Evolutionary conservation across 92 coral and sea anemone species (phyloP).

Genomic region (Galaxea fascicularis): DNA sequence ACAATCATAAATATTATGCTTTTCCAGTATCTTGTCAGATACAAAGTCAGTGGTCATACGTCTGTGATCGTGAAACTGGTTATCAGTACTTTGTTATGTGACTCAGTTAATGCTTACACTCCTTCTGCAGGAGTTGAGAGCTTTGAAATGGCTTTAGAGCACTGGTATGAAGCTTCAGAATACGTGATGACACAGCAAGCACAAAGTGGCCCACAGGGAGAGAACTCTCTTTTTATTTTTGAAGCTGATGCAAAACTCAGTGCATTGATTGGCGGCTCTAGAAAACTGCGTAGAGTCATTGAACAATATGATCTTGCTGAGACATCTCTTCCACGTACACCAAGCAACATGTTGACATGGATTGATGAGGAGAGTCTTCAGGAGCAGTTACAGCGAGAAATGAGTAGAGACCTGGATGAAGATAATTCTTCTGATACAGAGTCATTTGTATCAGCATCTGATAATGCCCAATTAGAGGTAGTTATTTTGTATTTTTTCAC

Average conservation of each 20-base stretch:
- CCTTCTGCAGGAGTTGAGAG: slow-evolving; percentile 68
- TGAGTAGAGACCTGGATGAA: slow-evolving; percentile 31
- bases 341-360: slow-evolving; percentile 76
- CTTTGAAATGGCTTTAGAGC: slow-evolving; percentile 85
- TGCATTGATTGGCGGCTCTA: slow-evolving; percentile 67
- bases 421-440: slow-evolving; percentile 74
- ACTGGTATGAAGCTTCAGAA: slow-evolving; percentile 82
- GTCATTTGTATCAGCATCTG: slow-evolving; percentile 93
- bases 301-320: slow-evolving; percentile 66
- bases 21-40: too few species aligned
- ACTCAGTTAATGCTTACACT: not conserved
- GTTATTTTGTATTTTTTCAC: too few species aligned
- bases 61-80: not conserved
- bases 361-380: slow-evolving; percentile 73
- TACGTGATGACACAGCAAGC: slow-evolving; percentile 53
- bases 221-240: slow-evolving; percentile 30
- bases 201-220: slow-evolving; percentile 16
- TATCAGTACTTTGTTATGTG: not conserved
- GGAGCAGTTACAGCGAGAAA: slow-evolving; percentile 39
- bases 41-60: not conserved
- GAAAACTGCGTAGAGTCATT: slow-evolving; percentile 73
- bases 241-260: slow-evolving; percentile 66
- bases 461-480: slow-evolving; percentile 90
- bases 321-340: slow-evolving; percentile 18
- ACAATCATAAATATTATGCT: too few species aligned